Evolutionary conservation across 2,888 invertebrate genomes (phyloP).

Genomic region (Bruchidius siliquastri): DNA sequence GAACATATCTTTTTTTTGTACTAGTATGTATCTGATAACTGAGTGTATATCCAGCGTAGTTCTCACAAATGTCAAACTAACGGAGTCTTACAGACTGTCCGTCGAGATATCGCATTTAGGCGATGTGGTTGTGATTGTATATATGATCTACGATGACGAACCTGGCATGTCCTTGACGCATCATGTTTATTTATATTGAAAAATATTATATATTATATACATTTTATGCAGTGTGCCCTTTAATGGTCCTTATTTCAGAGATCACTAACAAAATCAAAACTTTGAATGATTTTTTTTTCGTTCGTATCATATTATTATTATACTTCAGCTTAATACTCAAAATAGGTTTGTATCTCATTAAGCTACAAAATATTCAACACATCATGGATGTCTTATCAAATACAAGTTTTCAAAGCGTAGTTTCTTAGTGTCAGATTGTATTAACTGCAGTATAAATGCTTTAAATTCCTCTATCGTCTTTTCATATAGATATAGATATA

Average conservation of each 20-base stretch:
- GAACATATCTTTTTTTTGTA: background rate
- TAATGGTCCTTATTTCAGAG: background rate
- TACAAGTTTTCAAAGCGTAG: no score
- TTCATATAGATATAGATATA: no score
- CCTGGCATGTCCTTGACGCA: conserved; percentile 48
- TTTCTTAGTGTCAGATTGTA: no score
- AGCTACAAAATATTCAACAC: no score
- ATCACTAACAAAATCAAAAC: background rate
- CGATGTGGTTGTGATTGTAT: conserved; percentile 47
- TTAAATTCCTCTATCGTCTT: no score
- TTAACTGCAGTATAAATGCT: no score
- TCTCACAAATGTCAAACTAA: conserved; percentile 25
- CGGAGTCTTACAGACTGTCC: conserved; percentile 32
- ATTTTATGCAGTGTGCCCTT: conserved; percentile 9
- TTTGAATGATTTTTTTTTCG: background rate
- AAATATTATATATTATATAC: conserved; percentile 22
- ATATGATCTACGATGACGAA: conserved; percentile 48
- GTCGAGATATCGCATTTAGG: conserved; percentile 33
- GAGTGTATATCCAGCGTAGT: conserved; percentile 7
- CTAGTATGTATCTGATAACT: no score
- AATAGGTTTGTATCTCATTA: no score
- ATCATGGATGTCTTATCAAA: no score
- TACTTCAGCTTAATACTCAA: no score
- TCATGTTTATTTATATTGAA: conserved; percentile 37
- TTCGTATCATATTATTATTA: no score